A percentile compares a stretch with the other conserved stretches of the same genome.
phyloP scores from a whole-genome alignment of 2,797 vertebrate species.

The Chelidonichthys spinosus region DNA sequence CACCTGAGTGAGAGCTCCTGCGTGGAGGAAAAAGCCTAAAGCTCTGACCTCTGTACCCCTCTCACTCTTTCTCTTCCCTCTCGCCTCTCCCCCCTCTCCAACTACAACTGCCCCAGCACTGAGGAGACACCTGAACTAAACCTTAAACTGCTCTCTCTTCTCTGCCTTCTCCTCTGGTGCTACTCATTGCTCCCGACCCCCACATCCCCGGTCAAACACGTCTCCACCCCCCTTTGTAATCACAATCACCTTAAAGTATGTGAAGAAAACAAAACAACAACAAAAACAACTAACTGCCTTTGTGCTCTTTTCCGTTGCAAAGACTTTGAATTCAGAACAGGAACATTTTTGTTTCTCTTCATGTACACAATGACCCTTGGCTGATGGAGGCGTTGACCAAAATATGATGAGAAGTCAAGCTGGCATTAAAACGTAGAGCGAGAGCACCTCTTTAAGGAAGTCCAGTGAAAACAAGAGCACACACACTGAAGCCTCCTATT shows the following conservation, averaged over 20 bases:
- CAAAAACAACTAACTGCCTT: constrained; percentile 68
- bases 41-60: constrained; percentile 17
- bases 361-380: constrained; percentile 25
- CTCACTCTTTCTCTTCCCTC: constrained; percentile 15
- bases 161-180: constrained; percentile 74
- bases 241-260: constrained; percentile 66
- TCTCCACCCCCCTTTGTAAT: constrained; percentile 43
- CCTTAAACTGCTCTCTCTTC: constrained; percentile 60
- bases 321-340: constrained; percentile 45
- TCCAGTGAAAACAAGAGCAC: constrained; percentile 62
- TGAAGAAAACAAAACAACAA: constrained; percentile 44
- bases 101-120: constrained; percentile 42
- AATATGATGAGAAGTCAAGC: constrained; percentile 25
- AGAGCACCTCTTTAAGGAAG: constrained; percentile 45
- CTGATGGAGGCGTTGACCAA: constrained; percentile 50
- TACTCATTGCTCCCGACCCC: constrained; percentile 36
- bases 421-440: constrained; percentile 28
- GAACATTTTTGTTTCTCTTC: constrained; percentile 35
- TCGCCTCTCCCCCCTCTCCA: not conserved
- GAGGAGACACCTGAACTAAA: constrained; percentile 65
- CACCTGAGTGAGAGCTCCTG: constrained; percentile 81
- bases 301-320: constrained; percentile 48
- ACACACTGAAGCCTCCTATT: constrained; percentile 52
- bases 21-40: constrained; percentile 79
- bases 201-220: constrained; percentile 5